phyloP scores from a whole-genome alignment of 2,113 vertebrate species.

The Ovis canadensis region DNA sequence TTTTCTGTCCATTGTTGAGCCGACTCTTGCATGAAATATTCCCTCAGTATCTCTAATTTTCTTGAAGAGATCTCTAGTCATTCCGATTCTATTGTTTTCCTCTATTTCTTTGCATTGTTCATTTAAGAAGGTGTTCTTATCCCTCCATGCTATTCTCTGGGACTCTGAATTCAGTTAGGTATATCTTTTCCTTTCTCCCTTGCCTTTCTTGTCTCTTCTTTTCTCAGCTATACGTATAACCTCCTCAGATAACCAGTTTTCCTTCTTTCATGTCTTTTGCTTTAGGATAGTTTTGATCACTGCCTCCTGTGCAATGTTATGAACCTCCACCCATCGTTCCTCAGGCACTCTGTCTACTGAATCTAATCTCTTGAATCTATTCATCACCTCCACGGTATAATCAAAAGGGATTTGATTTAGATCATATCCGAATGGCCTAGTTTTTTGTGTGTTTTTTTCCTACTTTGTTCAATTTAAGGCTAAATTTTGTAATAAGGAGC shows the following conservation, averaged over 20 bases:
- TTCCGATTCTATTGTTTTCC: not conserved
- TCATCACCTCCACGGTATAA: not conserved
- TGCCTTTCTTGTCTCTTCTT: not conserved
- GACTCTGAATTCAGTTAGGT: not conserved
- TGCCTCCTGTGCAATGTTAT: not conserved
- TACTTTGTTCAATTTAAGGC: not conserved
- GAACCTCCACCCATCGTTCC: not conserved
- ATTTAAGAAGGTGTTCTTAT: not conserved
- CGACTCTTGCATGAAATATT: not conserved
- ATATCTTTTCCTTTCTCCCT: not conserved
- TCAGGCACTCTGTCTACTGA: not conserved
- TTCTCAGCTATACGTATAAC: not conserved
- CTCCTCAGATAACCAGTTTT: not conserved
- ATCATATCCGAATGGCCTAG: not conserved
- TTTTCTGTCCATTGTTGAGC: not conserved
- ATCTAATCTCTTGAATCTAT: not conserved
- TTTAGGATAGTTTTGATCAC: not conserved
- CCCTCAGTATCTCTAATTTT: not conserved
- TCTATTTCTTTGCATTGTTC: not conserved
- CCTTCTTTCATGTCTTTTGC: not conserved
- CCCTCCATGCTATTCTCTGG: not conserved
- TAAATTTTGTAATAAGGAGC: not conserved
- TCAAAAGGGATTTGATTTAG: not conserved
- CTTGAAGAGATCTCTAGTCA: not conserved
- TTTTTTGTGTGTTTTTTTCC: not conserved